Evolutionary conservation across 2,113 vertebrate genomes (phyloP).

Genomic region (Larimichthys polyactis): DNA sequence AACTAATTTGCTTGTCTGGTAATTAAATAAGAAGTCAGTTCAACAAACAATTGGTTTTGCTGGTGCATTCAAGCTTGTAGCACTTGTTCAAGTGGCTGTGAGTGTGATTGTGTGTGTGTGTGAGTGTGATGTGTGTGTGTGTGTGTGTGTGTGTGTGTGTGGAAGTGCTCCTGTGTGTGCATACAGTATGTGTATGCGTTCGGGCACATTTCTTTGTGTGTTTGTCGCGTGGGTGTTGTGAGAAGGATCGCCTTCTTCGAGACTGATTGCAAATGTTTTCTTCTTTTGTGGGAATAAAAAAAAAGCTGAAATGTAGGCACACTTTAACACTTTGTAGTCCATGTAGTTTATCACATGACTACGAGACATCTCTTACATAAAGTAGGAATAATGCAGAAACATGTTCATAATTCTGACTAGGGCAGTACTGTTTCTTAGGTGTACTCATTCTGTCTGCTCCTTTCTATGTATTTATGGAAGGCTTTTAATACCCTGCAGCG

Average conservation of each 20-base stretch:
- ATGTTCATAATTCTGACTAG: background rate
- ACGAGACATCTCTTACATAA: background rate
- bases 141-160: slow-evolving; percentile 3
- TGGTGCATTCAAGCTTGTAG: slow-evolving; percentile 36
- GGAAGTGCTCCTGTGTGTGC: slow-evolving; percentile 17
- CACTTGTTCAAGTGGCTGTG: slow-evolving; percentile 29
- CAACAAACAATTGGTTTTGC: slow-evolving; percentile 74
- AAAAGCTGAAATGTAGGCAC: slow-evolving; percentile 4
- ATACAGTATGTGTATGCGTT: background rate
- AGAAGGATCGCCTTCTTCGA: slow-evolving; percentile 40
- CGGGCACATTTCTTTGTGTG: slow-evolving; percentile 10
- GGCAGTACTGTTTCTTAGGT: too few relatives aligned
- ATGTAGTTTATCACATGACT: background rate
- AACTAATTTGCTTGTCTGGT: slow-evolving; percentile 72
- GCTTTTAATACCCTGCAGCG: too few relatives aligned
- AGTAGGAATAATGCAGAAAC: background rate
- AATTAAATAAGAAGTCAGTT: slow-evolving; percentile 82
- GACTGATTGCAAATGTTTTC: slow-evolving; percentile 24
- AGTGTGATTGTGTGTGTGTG: slow-evolving; percentile 20
- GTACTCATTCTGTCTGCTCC: too few relatives aligned
- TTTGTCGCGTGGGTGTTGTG: slow-evolving; percentile 50
- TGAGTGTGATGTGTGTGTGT: slow-evolving; percentile 13
- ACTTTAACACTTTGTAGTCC: slow-evolving; percentile 6
- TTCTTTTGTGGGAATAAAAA: slow-evolving; percentile 18
- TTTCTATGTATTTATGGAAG: too few relatives aligned